Evolutionary conservation across 2,888 invertebrate species (phyloP).

Genomic region (Lasius platythorax): DNA sequence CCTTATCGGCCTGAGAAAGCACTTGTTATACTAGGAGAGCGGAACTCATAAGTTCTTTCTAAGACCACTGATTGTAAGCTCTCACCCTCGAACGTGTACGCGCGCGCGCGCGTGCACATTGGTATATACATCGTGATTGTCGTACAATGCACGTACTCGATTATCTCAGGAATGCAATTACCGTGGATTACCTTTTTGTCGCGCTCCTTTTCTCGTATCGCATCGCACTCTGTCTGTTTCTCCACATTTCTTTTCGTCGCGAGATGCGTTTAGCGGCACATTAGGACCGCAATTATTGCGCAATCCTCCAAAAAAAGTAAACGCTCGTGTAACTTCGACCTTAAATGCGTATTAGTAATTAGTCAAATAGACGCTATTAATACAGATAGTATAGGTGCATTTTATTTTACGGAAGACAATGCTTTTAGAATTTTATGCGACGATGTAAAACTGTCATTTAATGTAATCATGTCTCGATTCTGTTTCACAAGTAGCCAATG

Average conservation of each 20-base stretch:
- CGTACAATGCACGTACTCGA: slow-evolving; percentile 72
- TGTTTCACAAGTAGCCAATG: neutral
- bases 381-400: neutral
- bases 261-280: neutral
- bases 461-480: neutral
- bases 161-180: slow-evolving; percentile 76
- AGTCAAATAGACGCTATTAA: neutral
- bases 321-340: neutral
- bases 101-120: neutral
- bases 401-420: neutral
- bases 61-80: slow-evolving; percentile 37
- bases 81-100: neutral
- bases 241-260: slow-evolving; percentile 39
- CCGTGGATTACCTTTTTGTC: slow-evolving; percentile 60
- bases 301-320: neutral
- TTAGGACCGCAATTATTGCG: slow-evolving; percentile 8
- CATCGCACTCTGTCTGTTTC: neutral
- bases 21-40: slow-evolving; percentile 65
- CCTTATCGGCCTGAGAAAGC: slow-evolving; percentile 70
- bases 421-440: slow-evolving; percentile 1
- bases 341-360: neutral
- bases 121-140: slow-evolving; percentile 57
- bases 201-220: slow-evolving; percentile 22
- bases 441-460: neutral
- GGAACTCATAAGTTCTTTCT: slow-evolving; percentile 34